Base-by-base conservation (phyloP, 2,113 vertebrate species). In the Cricetomys ansorgei region DNA sequence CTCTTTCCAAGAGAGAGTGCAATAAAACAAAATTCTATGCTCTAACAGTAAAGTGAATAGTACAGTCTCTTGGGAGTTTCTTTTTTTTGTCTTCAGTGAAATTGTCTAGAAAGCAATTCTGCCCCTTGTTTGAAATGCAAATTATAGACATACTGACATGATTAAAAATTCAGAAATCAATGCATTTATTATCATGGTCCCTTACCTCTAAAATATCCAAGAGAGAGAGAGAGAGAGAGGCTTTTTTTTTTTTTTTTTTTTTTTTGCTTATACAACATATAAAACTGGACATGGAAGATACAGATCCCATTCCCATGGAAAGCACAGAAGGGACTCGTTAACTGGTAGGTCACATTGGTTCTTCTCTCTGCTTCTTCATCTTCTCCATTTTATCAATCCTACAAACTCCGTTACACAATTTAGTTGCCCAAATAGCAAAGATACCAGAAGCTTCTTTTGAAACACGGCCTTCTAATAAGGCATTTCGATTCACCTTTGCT, bases 391-490 rank as follows among this genome's bases (percentile, higher is more conserved):
- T 59, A 13, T 57, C 34, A 53, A 87, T 21, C 43, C 65, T 16
- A 77, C 65, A 91, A 94, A 5, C 15, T 81, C 72, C 27, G 40
- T 87, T 88, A 81, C 11, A 92, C 48, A 96, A 91, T 90, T 70
- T 19, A 89, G 16, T 83, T 10, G 37, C 27, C 37, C 21, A 10
- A 53, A 91, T 50, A 31, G 72, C 31, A 94, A 50, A 3, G 5
- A 11, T 88, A 45, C 93, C 59, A 59, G 94, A 94, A 98, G 75
- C n/a, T 84, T 79, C 1, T 62, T 88, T 90, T 95, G 84, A 76
- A 64, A 29, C 34, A 80, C 50, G 94, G 43, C 13, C 69, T 94
- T 92, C 96, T 96, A 97, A 93, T 64, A 92, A 67, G 4, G 16
- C 23, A 3, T 88, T 53, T 95, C 27, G 45, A 90, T 96, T 88